A percentile compares a stretch with the other conserved stretches of the same genome.
These are phyloP conservation scores for Megalops cyprinoides DNA, from an alignment of 2,797 vertebrate genomes.

Conservation along the genomic window DNA sequence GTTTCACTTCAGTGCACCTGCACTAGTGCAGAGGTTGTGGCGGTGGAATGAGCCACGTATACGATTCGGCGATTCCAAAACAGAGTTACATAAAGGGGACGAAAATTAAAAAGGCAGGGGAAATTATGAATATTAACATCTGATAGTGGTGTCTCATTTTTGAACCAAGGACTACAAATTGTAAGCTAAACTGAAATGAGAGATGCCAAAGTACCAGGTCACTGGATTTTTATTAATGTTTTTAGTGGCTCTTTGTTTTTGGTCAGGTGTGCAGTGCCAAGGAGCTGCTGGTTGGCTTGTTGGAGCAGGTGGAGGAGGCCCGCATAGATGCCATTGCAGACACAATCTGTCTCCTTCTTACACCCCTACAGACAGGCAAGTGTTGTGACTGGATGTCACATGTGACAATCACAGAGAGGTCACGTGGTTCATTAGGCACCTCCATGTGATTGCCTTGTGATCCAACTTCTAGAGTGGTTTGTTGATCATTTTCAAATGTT, in stretches of 20 bases:
- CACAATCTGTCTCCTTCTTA: slow-evolving; percentile 81
- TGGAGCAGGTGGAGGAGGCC: slow-evolving; percentile 91
- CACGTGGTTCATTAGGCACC: not conserved
- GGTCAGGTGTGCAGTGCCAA: slow-evolving; percentile 90
- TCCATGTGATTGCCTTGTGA: no score
- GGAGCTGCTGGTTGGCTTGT: slow-evolving; percentile 90
- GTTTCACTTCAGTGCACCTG: no score
- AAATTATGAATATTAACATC: no score
- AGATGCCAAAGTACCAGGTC: not conserved
- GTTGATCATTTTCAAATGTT: no score
- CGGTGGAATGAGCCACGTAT: no score
- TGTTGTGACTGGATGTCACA: not conserved
- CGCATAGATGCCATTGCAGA: slow-evolving; percentile 77
- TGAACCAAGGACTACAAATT: no score
- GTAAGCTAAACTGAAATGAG: not conserved
- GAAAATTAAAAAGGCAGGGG: no score
- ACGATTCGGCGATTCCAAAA: no score
- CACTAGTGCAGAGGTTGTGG: no score
- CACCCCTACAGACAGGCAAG: slow-evolving; percentile 88
- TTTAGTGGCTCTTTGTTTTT: slow-evolving; percentile 30
- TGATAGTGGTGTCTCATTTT: no score
- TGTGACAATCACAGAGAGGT: not conserved
- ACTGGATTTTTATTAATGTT: not conserved
- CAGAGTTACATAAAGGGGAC: no score
- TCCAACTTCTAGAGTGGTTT: no score